These are phyloP conservation scores for Dynastes grantii DNA, from an alignment of 2,888 invertebrate species.

Conservation along the genomic window DNA sequence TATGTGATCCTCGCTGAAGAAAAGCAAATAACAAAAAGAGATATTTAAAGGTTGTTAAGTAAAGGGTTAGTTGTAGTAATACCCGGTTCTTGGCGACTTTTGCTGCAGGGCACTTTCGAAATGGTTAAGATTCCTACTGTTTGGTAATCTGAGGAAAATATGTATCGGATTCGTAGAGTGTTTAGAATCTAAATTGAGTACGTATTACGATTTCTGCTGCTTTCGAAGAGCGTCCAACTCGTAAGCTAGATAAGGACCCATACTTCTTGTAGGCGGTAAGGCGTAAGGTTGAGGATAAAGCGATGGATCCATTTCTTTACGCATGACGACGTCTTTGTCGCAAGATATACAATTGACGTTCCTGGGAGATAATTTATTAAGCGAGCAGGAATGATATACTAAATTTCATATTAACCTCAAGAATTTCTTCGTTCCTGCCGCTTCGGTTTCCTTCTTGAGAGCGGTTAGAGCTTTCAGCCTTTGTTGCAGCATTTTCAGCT, in stretches of 20 bases:
- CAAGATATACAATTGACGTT: conserved; percentile 86
- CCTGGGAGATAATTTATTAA: conserved; percentile 65
- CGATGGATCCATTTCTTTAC: conserved; percentile 72
- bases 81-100: conserved; percentile 50
- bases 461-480: conserved; percentile 76
- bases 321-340: conserved; percentile 83
- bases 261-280: conserved; percentile 74
- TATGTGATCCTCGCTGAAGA: conserved; percentile 69
- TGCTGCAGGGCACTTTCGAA: conserved; percentile 63
- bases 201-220: conserved; percentile 71
- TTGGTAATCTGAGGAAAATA: conserved; percentile 62
- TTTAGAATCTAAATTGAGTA: not conserved
- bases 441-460: conserved; percentile 77
- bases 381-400: not conserved
- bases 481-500: conserved; percentile 76
- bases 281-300: conserved; percentile 72
- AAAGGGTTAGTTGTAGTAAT: not conserved
- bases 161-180: conserved; percentile 39
- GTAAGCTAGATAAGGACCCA: conserved; percentile 82
- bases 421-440: conserved; percentile 81
- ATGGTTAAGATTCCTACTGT: conserved; percentile 65
- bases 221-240: conserved; percentile 76
- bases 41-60: not conserved
- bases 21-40: not conserved
- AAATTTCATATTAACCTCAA: conserved; percentile 70